phyloP scores from a whole-genome alignment of 2,113 vertebrate species.

The Leuciscus idus region DNA sequence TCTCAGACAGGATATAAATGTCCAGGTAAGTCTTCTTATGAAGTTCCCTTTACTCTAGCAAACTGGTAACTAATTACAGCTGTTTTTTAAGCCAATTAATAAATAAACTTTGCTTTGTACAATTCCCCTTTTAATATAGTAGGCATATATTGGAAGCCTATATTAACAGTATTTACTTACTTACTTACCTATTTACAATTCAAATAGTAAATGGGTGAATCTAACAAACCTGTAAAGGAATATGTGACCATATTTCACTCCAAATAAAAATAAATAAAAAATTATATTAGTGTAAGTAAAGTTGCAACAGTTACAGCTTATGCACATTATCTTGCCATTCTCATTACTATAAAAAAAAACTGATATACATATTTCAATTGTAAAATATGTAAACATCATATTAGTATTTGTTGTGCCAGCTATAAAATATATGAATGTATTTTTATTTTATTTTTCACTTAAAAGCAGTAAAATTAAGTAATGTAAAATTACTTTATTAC shows the following conservation, averaged over 20 bases:
- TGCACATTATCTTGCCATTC: not conserved
- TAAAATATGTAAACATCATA: not conserved
- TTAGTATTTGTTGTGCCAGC: not conserved
- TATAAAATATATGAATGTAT: not conserved
- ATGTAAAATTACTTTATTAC: not conserved
- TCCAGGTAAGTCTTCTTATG: slow-evolving; percentile 16
- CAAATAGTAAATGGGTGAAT: not conserved
- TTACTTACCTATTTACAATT: not conserved
- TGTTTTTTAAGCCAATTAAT: not conserved
- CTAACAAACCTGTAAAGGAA: not conserved
- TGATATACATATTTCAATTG: not conserved
- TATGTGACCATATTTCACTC: not conserved
- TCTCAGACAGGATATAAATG: slow-evolving; percentile 16
- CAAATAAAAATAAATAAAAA: not conserved
- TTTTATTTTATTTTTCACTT: not conserved
- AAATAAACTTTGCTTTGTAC: not conserved
- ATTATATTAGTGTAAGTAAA: not conserved
- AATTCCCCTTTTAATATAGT: not conserved
- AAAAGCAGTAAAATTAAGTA: not conserved
- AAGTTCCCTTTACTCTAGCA: not conserved
- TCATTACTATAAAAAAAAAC: not conserved
- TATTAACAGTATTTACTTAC: too few relatives aligned
- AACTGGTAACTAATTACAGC: not conserved
- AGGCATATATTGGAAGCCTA: not conserved
- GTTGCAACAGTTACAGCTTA: too few relatives aligned